Base-by-base conservation (phyloP, 2,113 vertebrate species). In the Larimichthys polyactis region DNA sequence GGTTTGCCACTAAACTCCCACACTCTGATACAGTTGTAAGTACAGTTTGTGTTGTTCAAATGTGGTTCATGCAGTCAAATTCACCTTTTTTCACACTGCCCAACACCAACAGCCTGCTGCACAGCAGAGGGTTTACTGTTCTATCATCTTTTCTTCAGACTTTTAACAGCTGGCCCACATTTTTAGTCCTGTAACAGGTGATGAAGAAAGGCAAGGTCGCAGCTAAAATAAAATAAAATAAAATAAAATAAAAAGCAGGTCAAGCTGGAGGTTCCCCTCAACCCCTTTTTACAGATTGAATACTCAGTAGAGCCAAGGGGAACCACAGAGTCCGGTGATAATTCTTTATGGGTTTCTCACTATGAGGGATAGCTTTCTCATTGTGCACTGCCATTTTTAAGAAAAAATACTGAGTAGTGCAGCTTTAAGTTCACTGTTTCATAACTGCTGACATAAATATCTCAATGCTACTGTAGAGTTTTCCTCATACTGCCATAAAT, bases 1-100 rank as follows among this genome's bases (percentile, higher is more conserved):
- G 74, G 44, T 24, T 11, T 16, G 58, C 44, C 69, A 5, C 68
- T 58, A 2, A n/a, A 72, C 86, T 85, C 87, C 81, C 75, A 84
- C 86, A 40, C 81, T 29, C 32, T 0, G 0, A 40, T 1, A 4
- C 75, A 66, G 19, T 17, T 16, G 12, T 1, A 7, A 19, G 20
- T 19, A 11, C 65, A 1, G 2, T 76, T 48, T 15, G 60, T 32
- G 14, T 29, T 64, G n/a, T 66, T 43, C 14, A 57, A 64, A 4
- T 52, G 58, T 19, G 57, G 24, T n/a, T 27, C 72, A 20, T 12
- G 2, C 12, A 22, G 40, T 64, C 36, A 36, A 12, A 36, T 19
- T 19, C 12, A 1, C 10, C 1, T 19, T 55, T 5, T 20, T 17
- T 0, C 2, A 36, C 16, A 1, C 10, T 43, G 36, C 20, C 11